phyloP scores from a whole-genome alignment of 1,140 invertebrate genomes.

The Aphis gossypii region DNA sequence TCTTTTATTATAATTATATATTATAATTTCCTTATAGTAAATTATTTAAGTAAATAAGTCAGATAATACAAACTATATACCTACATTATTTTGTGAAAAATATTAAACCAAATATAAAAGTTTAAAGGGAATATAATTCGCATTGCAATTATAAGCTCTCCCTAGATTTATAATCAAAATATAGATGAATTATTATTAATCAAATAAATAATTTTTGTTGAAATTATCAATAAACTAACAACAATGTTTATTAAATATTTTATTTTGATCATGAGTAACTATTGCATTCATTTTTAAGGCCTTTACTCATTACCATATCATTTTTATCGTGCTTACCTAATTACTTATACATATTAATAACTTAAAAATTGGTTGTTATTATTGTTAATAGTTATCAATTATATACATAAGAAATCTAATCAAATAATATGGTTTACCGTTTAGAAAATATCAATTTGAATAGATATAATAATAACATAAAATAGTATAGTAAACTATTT shows the following conservation, averaged over 20 bases:
- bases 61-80: not conserved
- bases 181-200: conserved; percentile 32
- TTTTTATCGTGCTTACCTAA: not conserved
- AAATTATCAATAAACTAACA: not conserved
- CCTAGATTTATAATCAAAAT: conserved; percentile 11
- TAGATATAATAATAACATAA: not conserved
- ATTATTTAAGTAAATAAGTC: conserved; percentile 51
- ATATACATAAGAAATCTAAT: not conserved
- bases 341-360: not conserved
- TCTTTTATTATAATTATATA: conserved; percentile 42
- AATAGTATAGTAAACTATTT: not conserved
- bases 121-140: not conserved
- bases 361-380: not conserved
- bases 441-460: not conserved
- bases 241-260: not conserved
- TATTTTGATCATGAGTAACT: not conserved
- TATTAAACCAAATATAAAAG: not conserved
- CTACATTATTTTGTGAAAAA: not conserved
- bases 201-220: not conserved
- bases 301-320: not conserved
- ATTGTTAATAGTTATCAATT: not conserved
- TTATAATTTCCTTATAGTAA: conserved; percentile 50
- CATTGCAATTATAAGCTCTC: not conserved
- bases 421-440: not conserved
- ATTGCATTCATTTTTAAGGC: not conserved